These are phyloP conservation scores for Deroplatys truncata DNA, from an alignment of 2,888 invertebrate genomes.

Conservation along the genomic window DNA sequence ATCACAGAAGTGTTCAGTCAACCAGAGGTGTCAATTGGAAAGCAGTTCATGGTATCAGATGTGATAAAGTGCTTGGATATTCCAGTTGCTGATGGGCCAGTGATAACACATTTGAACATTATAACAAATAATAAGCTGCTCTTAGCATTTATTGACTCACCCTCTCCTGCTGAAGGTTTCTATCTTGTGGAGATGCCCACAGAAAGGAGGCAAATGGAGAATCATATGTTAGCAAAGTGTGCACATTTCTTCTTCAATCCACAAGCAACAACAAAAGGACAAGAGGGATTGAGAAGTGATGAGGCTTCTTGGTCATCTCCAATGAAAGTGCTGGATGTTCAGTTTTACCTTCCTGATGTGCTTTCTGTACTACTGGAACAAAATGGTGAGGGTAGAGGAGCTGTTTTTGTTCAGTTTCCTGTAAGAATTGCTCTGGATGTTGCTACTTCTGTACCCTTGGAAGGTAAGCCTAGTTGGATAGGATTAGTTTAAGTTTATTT, in stretches of 20 bases:
- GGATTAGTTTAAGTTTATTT: too few species aligned
- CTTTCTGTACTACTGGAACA: slow-evolving; percentile 68
- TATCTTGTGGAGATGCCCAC: slow-evolving; percentile 51
- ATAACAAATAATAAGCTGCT: slow-evolving; percentile 51
- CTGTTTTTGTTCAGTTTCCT: slow-evolving; percentile 51
- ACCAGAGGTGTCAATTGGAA: slow-evolving; percentile 55
- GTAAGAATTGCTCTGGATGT: slow-evolving; percentile 50
- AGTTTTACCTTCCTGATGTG: slow-evolving; percentile 70
- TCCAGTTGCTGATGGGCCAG: slow-evolving; percentile 35
- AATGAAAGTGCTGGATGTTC: slow-evolving; percentile 58
- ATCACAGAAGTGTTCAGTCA: slow-evolving; percentile 60
- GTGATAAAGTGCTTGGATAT: slow-evolving; percentile 48
- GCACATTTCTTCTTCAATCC: slow-evolving; percentile 54
- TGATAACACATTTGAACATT: slow-evolving; percentile 52
- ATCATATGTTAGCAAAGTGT: slow-evolving; percentile 47
- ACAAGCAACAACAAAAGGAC: slow-evolving; percentile 35
- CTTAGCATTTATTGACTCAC: slow-evolving; percentile 47
- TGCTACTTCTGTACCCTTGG: slow-evolving; percentile 39
- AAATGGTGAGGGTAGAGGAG: slow-evolving; percentile 45
- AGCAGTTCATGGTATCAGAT: slow-evolving; percentile 56
- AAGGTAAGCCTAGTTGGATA: background rate
- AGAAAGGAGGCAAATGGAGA: slow-evolving; percentile 34
- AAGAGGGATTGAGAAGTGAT: background rate
- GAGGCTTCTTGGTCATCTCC: background rate
- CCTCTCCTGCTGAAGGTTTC: slow-evolving; percentile 46